Percentiles rank a stretch among this genome's conserved stretches.
Evolutionary conservation across 2,888 invertebrate species (phyloP).

Genomic region (Eupsilia transversa): DNA sequence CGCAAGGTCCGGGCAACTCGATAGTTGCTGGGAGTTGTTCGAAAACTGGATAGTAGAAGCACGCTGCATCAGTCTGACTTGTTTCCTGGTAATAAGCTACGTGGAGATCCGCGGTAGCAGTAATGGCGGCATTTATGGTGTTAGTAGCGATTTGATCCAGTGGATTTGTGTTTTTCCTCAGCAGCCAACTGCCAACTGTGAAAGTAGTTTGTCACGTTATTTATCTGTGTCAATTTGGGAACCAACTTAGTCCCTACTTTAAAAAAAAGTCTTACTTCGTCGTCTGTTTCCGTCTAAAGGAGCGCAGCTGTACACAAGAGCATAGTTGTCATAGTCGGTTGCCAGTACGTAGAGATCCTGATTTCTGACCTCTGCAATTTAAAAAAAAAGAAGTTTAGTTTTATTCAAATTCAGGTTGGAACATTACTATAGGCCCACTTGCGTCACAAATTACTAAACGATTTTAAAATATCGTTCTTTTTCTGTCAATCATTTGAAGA

Average conservation of each 20-base stretch:
- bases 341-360: constrained; percentile 79
- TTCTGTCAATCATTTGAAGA: background rate
- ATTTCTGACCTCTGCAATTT: constrained; percentile 56
- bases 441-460: background rate
- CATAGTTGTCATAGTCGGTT: constrained; percentile 81
- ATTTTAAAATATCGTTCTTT: background rate
- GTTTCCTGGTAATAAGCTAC: constrained; percentile 74
- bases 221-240: background rate
- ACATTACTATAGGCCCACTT: background rate
- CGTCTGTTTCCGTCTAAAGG: constrained; percentile 75
- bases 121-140: constrained; percentile 16
- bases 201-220: constrained; percentile 18
- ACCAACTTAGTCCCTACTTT: background rate
- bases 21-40: constrained; percentile 70
- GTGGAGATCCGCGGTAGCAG: background rate
- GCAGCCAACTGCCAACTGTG: constrained; percentile 85
- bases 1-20: constrained; percentile 77
- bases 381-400: background rate
- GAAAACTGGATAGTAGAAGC: constrained; percentile 83
- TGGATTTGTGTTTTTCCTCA: constrained; percentile 74
- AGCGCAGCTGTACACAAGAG: constrained; percentile 82
- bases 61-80: constrained; percentile 75
- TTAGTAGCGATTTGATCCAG: constrained; percentile 69
- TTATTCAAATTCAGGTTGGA: background rate
- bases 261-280: constrained; percentile 73